Percentiles rank a stretch among this genome's conserved stretches.
Evolutionary conservation across 2,888 invertebrate genomes (phyloP).

Genomic region (Hoplodrina blanda): DNA sequence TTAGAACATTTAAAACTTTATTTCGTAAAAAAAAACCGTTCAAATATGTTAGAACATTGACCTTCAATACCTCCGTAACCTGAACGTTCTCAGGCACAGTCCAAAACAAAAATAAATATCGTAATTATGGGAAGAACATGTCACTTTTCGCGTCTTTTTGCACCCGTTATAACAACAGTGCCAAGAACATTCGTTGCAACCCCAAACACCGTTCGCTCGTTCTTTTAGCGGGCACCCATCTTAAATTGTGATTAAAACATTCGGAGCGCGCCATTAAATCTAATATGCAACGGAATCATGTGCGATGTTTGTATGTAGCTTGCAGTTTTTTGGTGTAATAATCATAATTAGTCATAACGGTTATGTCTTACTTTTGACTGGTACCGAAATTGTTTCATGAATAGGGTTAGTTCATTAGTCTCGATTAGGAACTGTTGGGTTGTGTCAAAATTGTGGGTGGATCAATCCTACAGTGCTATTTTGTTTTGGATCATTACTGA

Average conservation of each 20-base stretch:
- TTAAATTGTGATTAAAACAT: slow-evolving; percentile 85
- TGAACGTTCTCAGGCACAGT: no score
- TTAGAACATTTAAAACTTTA: no score
- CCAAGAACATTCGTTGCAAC: slow-evolving; percentile 7
- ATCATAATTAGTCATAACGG: slow-evolving; percentile 76
- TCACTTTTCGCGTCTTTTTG: no score
- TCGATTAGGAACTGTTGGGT: slow-evolving; percentile 1
- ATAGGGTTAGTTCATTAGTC: slow-evolving; percentile 11
- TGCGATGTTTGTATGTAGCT: slow-evolving; percentile 75
- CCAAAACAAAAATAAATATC: no score
- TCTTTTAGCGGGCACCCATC: slow-evolving; percentile 58
- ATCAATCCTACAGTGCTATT: neutral
- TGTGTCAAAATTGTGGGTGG: neutral
- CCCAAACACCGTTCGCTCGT: slow-evolving; percentile 36
- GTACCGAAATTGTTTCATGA: slow-evolving; percentile 38
- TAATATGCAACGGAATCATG: slow-evolving; percentile 87
- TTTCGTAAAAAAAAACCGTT: no score
- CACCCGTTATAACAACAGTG: no score
- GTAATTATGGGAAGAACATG: no score
- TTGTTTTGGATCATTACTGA: no score
- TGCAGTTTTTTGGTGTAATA: slow-evolving; percentile 79
- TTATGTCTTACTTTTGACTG: slow-evolving; percentile 47
- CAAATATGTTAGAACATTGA: no score
- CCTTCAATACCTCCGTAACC: no score
- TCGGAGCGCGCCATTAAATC: slow-evolving; percentile 86